Percentiles rank a stretch among this genome's conserved stretches.
These are phyloP conservation scores for Sogatella furcifera DNA, from an alignment of 1,140 invertebrate species.

Conservation along the genomic window DNA sequence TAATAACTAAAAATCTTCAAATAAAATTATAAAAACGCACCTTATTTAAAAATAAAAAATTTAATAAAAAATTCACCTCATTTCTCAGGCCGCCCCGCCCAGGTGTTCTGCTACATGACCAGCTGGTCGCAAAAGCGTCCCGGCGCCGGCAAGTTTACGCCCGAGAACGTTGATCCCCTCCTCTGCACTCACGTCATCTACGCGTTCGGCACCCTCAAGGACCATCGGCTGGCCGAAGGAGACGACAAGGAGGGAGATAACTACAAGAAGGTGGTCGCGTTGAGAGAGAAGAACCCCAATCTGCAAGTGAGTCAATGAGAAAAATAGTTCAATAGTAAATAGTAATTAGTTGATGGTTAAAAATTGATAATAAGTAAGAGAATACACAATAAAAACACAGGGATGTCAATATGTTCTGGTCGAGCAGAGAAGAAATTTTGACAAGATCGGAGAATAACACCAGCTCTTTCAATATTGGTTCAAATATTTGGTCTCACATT, in stretches of 20 bases:
- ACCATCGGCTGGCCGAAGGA: slow-evolving; percentile 65
- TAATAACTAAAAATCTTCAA: too few species aligned
- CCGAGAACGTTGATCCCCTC: slow-evolving; percentile 74
- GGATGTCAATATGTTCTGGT: too few species aligned
- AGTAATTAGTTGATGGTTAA: too few species aligned
- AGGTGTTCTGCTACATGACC: slow-evolving; percentile 87
- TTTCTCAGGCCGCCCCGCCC: slow-evolving; percentile 57
- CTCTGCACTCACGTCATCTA: slow-evolving; percentile 90
- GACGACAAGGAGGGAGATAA: slow-evolving; percentile 61
- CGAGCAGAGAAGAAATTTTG: too few species aligned
- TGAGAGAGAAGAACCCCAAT: slow-evolving; percentile 82
- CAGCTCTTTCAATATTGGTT: too few species aligned
- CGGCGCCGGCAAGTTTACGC: slow-evolving; percentile 71
- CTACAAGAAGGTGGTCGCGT: slow-evolving; percentile 68
- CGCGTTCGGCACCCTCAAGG: slow-evolving; percentile 81
- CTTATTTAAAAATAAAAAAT: too few species aligned
- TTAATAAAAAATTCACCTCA: background rate
- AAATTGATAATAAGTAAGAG: too few species aligned
- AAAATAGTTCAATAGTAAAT: too few species aligned
- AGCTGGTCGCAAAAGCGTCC: slow-evolving; percentile 88
- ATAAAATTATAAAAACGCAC: too few species aligned
- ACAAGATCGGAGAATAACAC: too few species aligned
- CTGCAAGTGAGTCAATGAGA: slow-evolving; percentile 51
- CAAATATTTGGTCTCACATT: too few species aligned
- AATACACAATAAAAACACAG: too few species aligned